A percentile compares a stretch with the other conserved stretches of the same genome.
These are phyloP conservation scores for Malurus cyaneus DNA, from an alignment of 2,113 vertebrate genomes.

Conservation along the genomic window DNA sequence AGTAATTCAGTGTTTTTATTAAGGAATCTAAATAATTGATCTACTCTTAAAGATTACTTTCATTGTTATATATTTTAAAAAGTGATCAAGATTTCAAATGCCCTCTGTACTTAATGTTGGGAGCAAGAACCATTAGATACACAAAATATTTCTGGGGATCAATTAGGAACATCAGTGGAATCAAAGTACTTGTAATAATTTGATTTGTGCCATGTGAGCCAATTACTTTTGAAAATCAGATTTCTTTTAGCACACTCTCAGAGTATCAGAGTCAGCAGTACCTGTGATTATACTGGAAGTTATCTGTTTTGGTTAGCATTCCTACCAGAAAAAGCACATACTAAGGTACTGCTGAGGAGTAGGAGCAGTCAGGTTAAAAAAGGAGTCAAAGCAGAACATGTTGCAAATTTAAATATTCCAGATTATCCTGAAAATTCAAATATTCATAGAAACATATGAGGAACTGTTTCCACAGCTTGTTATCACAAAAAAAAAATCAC, in stretches of 20 bases:
- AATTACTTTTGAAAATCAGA: not conserved
- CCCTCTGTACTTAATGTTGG: not conserved
- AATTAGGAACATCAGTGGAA: not conserved
- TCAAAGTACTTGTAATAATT: not conserved
- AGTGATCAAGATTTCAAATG: not conserved
- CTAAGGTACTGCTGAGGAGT: not conserved
- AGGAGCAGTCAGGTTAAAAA: not conserved
- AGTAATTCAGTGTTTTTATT: not conserved
- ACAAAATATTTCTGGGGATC: not conserved
- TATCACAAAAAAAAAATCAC: not conserved
- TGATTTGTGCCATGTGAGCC: accelerated
- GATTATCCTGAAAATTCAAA: not conserved
- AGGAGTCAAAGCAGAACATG: not conserved
- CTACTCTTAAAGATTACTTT: not conserved
- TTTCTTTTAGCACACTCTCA: not conserved
- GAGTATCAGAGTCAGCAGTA: not conserved
- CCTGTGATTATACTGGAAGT: not conserved
- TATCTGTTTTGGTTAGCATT: not conserved
- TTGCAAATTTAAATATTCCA: not conserved
- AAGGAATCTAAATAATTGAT: not conserved
- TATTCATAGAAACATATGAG: not conserved
- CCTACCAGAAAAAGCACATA: not conserved
- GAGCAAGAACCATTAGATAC: not conserved
- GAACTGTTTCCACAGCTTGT: not conserved
- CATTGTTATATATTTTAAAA: not conserved